Evolutionary conservation across 2,797 vertebrate genomes (phyloP), one percentile per base, ranked within the genome.

Genomic region (Arnoldichthys spilopterus): DNA sequence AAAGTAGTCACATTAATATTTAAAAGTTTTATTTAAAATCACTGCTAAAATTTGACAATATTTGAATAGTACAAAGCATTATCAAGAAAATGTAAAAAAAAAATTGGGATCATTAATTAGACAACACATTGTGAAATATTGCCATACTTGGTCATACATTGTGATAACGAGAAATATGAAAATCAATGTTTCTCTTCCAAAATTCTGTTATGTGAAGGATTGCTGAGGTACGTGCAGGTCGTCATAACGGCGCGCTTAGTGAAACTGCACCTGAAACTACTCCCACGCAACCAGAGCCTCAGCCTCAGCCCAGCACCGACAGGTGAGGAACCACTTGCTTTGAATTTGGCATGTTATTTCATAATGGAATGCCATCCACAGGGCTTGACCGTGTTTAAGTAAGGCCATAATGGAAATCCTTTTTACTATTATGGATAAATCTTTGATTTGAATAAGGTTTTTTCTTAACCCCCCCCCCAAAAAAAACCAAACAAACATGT

Each of bases 191-290:
- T 72, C 34, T 30, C 20, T 40, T 76, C 9, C 47, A 28, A 51
- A 18, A 24, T 22, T 77, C 26, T 80, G 1, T 67, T 69, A 30
- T 63, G 24, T 78, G 7, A 85, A 95, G 94, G 94, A 0, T 94
- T 16, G 90, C 92, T 32, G 93, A 94, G 78, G 89, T 93, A 1
- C 88, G 89, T 75, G 90, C 87, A 9, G 9, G 82, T 2, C 91
- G 90, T 30, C 0, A 85, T 20, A 92, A 89, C 12, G 89, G 82
- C 70, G 84, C 70, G 20, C 53, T 77, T 0, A 4, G 8, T 77
- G 88, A 92, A 2, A 74, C 89, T 79, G 6, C 85, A 64, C 84
- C 89, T 4, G 87, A 82, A 54, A 54, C 89, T 0, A 89, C 90
- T 0, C 87, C 92, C 0, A 72, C 51, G 4, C 40, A 67, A 67